Evolutionary conservation across 2,113 vertebrate species (phyloP).

Genomic region (Epinephelus cyanopodus): DNA sequence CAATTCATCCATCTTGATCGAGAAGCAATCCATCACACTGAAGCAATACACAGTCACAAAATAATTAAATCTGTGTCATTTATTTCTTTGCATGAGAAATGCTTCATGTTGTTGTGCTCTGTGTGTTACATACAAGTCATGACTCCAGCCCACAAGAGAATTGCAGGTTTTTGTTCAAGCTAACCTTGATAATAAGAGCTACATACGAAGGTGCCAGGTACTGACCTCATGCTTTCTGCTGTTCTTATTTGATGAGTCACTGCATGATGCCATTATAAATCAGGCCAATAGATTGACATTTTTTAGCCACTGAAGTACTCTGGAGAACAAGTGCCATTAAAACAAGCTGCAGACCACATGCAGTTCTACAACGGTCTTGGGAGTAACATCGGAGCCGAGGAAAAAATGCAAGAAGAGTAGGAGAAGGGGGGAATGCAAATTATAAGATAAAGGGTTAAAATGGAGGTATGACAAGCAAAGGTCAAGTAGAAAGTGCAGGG

Average conservation of each 20-base stretch:
- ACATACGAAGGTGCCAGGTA: background rate
- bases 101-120: background rate
- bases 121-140: background rate
- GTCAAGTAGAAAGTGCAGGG: no score
- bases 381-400: background rate
- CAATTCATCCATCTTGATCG: conserved; percentile 17
- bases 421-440: conserved; percentile 11
- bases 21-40: conserved; percentile 1
- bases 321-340: background rate
- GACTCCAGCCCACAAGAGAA: background rate
- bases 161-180: background rate
- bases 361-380: background rate
- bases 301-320: background rate
- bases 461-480: conserved; percentile 1
- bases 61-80: background rate
- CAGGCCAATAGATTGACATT: background rate
- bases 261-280: background rate
- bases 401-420: background rate
- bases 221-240: background rate
- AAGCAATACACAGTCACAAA: conserved; percentile 3
- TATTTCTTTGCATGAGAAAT: background rate
- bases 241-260: background rate
- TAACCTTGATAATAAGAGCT: background rate
- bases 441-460: background rate
- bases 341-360: background rate